These are phyloP conservation scores for Sminthurinus signatus DNA, from an alignment of 1,140 invertebrate genomes.

Conservation along the genomic window DNA sequence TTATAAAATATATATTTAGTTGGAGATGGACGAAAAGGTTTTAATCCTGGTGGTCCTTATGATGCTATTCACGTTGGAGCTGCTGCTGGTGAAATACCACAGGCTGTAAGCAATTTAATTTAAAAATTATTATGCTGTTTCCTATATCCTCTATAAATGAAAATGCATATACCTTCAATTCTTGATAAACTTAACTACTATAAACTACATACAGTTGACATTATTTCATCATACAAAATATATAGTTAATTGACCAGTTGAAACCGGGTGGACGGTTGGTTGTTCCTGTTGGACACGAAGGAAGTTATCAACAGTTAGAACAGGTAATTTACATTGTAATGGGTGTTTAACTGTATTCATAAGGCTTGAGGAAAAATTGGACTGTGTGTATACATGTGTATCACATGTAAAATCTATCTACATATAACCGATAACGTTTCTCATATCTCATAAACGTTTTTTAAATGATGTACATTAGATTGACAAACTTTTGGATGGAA, in stretches of 20 bases:
- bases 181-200: too few relatives aligned
- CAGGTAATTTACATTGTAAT: slow-evolving; percentile 47
- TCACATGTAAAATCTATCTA: not conserved
- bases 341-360: not conserved
- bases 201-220: too few relatives aligned
- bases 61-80: slow-evolving; percentile 61
- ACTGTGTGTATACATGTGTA: not conserved
- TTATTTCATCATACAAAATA: too few relatives aligned
- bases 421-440: not conserved
- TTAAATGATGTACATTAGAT: slow-evolving; percentile 52
- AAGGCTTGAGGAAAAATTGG: not conserved
- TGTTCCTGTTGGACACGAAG: slow-evolving; percentile 80
- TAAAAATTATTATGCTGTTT: too few relatives aligned
- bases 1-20: too few relatives aligned
- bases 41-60: slow-evolving; percentile 51
- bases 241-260: slow-evolving; percentile 34
- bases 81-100: slow-evolving; percentile 28
- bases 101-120: slow-evolving; percentile 26
- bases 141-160: too few relatives aligned
- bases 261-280: slow-evolving; percentile 54
- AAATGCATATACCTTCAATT: too few relatives aligned
- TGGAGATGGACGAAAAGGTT: slow-evolving; percentile 57
- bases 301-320: slow-evolving; percentile 72
- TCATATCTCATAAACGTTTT: not conserved
- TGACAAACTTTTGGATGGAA: slow-evolving; percentile 78